Conservation (phyloP, 2,797 vertebrate genomes). For the Holocentrus rufus region DNA sequence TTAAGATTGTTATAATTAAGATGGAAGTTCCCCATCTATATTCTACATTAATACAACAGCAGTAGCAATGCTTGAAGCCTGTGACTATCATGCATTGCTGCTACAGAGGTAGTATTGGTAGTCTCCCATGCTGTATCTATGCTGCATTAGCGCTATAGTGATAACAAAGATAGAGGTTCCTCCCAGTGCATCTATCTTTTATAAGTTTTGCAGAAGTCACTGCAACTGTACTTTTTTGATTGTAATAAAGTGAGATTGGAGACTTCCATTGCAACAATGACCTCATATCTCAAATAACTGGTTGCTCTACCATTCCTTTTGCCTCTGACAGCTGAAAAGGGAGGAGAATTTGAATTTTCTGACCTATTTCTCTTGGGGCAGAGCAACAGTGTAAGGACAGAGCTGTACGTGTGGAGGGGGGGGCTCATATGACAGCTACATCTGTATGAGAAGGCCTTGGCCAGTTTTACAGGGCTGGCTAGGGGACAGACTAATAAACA, state of each 20-base stretch:
- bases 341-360: constrained; percentile 48
- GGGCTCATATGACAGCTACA: constrained; percentile 32
- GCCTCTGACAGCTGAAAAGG: constrained; percentile 47
- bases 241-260: constrained; percentile 49
- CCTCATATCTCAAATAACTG: constrained; percentile 62
- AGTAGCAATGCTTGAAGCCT: constrained; percentile 24
- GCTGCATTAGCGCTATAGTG: constrained; percentile 50
- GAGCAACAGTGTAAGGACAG: constrained; percentile 40
- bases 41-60: constrained; percentile 48
- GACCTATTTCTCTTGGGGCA: constrained; percentile 44
- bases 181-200: constrained; percentile 50
- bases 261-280: constrained; percentile 62
- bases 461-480: constrained; percentile 50
- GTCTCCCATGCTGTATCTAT: constrained; percentile 31
- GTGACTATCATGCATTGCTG: constrained; percentile 52
- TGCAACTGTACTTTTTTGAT: constrained; percentile 49
- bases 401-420: constrained; percentile 24
- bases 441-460: constrained; percentile 42
- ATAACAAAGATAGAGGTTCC: constrained; percentile 54
- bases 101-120: constrained; percentile 21
- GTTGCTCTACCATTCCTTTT: constrained; percentile 48
- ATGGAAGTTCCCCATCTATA: constrained; percentile 34
- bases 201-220: constrained; percentile 41
- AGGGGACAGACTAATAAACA: constrained; percentile 61
- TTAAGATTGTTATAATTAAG: constrained; percentile 21